Evolutionary conservation across 1,140 invertebrate genomes (phyloP), one percentile per base, ranked within the genome.

Genomic region (Mercenaria mercenaria): DNA sequence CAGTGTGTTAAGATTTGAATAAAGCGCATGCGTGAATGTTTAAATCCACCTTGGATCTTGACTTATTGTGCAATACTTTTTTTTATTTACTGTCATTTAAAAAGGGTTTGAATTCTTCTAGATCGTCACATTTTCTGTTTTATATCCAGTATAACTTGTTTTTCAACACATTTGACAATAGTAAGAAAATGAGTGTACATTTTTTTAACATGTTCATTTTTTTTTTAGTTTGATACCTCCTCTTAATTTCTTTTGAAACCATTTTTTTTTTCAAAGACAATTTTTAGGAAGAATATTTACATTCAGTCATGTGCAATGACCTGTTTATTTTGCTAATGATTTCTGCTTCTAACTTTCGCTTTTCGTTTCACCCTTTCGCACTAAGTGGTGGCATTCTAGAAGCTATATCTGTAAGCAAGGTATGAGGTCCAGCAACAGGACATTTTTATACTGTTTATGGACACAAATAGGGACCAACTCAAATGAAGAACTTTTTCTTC

Each of bases 41-140:
- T 39, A 39, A 39, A 39, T 72, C 67, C 34, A n/a, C n/a, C n/a
- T 37, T 72, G 32, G 67, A 72, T 72, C 67, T 72, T 72, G 34
- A 72, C 67, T n/a, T 72, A 72, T 72, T 72, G 67, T 72, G 67
- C 67, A 72, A 72, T 72, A 72, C 37, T 72, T 72, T 72, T 59
- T n/a, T 72, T 72, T 41, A 72, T 72, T 72, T 72, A 72, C 37
- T 72, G 67, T 72, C 67, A 18, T 72, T 39, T 72, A 18, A 23
- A 72, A 72, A 37, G n/a, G 3, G 3, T 67, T 72, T 39, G 29
- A 3, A 29, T 41, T 72, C 34, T 37, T 72, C 34, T 72, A 34
- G 13, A 39, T 72, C n/a, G 15, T 20, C 34, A 20, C 34, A n/a
- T 72, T 41, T 47, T 20, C 34, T 41, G 34, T 72, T 72, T 64